Percentiles rank a stretch among this genome's conserved stretches.
Conservation (phyloP, 2,113 vertebrate species). For the Panthera uncia region DNA sequence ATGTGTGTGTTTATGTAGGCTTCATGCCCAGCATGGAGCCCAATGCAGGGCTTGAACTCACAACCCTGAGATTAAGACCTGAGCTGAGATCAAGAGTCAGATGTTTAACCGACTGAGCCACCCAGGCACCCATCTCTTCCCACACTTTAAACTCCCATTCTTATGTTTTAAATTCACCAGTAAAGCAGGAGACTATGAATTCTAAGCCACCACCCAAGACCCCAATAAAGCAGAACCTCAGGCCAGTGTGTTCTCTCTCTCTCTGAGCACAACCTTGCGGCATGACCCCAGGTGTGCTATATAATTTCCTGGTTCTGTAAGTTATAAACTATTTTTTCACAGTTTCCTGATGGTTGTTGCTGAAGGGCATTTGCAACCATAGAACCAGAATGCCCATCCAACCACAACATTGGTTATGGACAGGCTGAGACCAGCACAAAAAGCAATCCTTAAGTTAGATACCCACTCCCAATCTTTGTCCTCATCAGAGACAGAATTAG, state of each 20-base stretch:
- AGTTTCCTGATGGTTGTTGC: not conserved
- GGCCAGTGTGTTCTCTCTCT: not conserved
- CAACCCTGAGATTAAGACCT: not conserved
- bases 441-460: not conserved
- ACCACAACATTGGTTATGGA: not conserved
- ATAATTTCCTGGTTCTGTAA: not conserved
- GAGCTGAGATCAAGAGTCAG: not conserved
- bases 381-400: not conserved
- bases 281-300: not conserved
- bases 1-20: no score
- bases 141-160: not conserved
- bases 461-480: not conserved
- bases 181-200: not conserved
- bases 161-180: not conserved
- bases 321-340: not conserved
- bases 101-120: not conserved
- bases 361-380: not conserved
- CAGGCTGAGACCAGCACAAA: not conserved
- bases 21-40: not conserved
- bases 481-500: not conserved
- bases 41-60: not conserved
- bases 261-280: not conserved
- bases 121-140: not conserved
- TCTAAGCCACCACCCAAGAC: not conserved
- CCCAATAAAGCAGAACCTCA: not conserved